Percentiles rank a stretch among this genome's conserved stretches.
Evolutionary conservation across 1,140 invertebrate genomes (phyloP).

Genomic region (Episyrphus balteatus): DNA sequence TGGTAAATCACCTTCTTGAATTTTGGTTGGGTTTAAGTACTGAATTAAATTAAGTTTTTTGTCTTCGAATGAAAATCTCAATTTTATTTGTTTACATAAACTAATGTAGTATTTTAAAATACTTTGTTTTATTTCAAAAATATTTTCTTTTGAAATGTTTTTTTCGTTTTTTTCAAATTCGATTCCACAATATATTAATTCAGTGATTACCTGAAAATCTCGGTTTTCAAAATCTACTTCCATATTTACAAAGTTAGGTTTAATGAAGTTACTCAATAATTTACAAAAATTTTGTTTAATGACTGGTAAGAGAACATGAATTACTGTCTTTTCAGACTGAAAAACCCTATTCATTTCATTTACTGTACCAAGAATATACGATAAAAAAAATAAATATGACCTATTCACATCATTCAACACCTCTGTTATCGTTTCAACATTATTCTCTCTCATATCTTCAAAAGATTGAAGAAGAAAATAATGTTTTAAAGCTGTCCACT

Average conservation of each 20-base stretch:
- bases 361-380: background rate
- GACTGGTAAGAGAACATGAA: background rate
- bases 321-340: background rate
- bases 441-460: conserved; percentile 1
- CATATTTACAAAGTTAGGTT: background rate
- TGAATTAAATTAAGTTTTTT: background rate
- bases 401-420: background rate
- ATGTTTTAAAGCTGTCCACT: conserved; percentile 3
- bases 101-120: background rate
- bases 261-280: background rate
- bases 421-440: background rate
- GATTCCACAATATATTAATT: background rate
- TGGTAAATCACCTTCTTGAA: background rate
- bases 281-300: background rate
- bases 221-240: background rate
- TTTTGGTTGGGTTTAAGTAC: background rate
- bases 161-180: background rate
- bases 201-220: background rate
- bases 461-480: background rate
- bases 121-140: background rate
- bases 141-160: background rate
- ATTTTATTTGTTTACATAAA: background rate
- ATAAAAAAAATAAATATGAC: background rate
- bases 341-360: conserved; percentile 1
- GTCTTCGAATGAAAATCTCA: background rate